Evolutionary conservation across 35 echinoderm and acorn worm genomes (phyloP), one percentile per base, ranked within the genome.

Genomic region (Hemicentrotus pulcherrimus): DNA sequence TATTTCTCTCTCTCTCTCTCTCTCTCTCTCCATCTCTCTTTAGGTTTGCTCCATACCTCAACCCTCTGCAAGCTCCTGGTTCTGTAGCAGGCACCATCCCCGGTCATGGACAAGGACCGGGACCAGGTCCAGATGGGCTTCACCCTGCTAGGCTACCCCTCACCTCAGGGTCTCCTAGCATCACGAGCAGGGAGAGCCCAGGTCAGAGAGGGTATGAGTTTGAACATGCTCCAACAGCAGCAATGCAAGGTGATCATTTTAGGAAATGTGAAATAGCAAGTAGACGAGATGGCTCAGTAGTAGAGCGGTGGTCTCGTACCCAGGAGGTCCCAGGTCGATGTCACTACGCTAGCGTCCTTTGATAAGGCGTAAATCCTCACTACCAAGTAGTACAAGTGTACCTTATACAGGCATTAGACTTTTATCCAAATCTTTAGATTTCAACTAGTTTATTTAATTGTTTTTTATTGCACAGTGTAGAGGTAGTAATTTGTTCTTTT

Each of bases 31-130:
- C 19, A 88, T 35, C 33, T 88, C 30, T 35, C 33, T 88, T 35
- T 30, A 90, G 88, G 48, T 93, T 93, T 50, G 91, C 91, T 19
- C 48, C 91, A 58, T 93, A 58, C 48, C n/a, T 93, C 91, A 93
- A 93, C 30, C 28, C 91, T 28, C 91, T 93, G 2, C 91, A 93
- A 47, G 91, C 32, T 15, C 46, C 91, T 32, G 91, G 47, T 14
- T 31, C 91, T 58, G 16, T 47, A 31, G n/a, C 91, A 91, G 90
- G 90, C 90, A 13, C 22, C 11, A 15, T 91, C 90, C 50, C 50
- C 10, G 50, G 50, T 15, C 50, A 55, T 6, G 50, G 11, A 10
- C 35, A 0, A 0, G 52, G 52, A 9, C 52, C 11, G 52, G 6
- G 11, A 16, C 45, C 88, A 7, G 24, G 88, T 32, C 15, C 88